phyloP scores from a whole-genome alignment of 2,797 vertebrate genomes.

The Chromobotia macracanthus region DNA sequence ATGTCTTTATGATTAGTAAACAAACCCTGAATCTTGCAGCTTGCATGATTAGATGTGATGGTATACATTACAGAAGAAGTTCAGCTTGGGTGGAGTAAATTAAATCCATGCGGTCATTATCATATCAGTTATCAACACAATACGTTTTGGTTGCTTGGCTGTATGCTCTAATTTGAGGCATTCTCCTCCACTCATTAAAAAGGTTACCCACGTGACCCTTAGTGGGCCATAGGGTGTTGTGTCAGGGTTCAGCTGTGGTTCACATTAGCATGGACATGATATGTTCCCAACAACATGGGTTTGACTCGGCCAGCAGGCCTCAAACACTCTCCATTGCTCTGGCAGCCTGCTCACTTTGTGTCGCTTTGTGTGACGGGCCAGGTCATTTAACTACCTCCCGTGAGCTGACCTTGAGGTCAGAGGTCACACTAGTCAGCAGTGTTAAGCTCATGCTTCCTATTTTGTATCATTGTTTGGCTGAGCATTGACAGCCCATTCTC shows the following conservation, averaged over 20 bases:
- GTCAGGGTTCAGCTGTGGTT: constrained; percentile 73
- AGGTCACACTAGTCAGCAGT: constrained; percentile 60
- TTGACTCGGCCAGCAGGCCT: constrained; percentile 11
- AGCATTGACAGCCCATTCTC: constrained; percentile 68
- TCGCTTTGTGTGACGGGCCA: constrained; percentile 35
- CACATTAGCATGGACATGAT: constrained; percentile 70
- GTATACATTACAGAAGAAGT: not conserved
- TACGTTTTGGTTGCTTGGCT: constrained; percentile 10
- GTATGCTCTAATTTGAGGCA: constrained; percentile 61
- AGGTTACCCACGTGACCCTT: constrained; percentile 62
- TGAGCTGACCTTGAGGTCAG: constrained; percentile 67
- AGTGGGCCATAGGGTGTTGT: constrained; percentile 57
- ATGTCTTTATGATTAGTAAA: not conserved
- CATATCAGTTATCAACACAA: not conserved
- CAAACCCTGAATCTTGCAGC: not conserved
- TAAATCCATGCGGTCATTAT: constrained; percentile 22
- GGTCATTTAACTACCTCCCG: constrained; percentile 58
- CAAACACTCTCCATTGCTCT: constrained; percentile 40
- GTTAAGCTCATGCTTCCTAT: constrained; percentile 52
- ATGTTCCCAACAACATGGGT: constrained; percentile 43
- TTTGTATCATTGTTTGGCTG: constrained; percentile 63
- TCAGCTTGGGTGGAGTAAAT: not conserved
- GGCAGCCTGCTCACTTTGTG: constrained; percentile 37
- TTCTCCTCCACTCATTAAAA: constrained; percentile 76
- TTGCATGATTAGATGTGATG: not conserved